A percentile compares a stretch with the other conserved stretches of the same genome.
phyloP scores from a whole-genome alignment of 2,888 invertebrate species.

The Cryptosula pallasiana region DNA sequence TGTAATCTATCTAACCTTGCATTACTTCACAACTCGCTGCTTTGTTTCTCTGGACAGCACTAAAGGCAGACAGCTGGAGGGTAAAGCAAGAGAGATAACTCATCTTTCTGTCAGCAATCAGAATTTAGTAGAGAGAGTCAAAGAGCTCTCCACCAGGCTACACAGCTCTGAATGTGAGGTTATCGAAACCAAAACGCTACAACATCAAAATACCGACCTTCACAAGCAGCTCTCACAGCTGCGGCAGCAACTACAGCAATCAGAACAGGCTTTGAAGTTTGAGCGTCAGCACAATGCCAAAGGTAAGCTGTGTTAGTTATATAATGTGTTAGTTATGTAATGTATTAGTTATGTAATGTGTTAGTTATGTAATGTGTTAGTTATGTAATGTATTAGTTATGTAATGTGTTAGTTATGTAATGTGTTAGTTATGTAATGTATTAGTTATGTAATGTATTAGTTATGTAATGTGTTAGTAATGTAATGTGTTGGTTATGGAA shows the following conservation, averaged over 20 bases:
- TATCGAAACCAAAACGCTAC: background rate
- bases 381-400: too few species aligned
- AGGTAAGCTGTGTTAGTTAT: background rate
- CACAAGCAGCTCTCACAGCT: background rate
- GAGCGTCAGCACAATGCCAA: background rate
- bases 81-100: background rate
- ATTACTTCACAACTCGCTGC: too few species aligned
- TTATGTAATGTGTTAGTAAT: too few species aligned
- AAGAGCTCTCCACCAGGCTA: background rate
- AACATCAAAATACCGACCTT: background rate
- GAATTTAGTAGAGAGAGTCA: background rate
- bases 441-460: too few species aligned
- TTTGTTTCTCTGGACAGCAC: too few species aligned
- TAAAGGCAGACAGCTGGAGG: background rate
- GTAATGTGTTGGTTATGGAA: too few species aligned
- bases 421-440: too few species aligned
- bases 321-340: too few species aligned
- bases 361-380: too few species aligned
- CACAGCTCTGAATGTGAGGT: constrained; percentile 4
- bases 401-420: too few species aligned
- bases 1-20: too few species aligned
- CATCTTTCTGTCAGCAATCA: background rate
- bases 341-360: too few species aligned
- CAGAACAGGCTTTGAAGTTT: background rate
- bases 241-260: background rate